These are phyloP conservation scores for Meteorus sp. DNA, from an alignment of 1,140 invertebrate genomes.

Conservation along the genomic window DNA sequence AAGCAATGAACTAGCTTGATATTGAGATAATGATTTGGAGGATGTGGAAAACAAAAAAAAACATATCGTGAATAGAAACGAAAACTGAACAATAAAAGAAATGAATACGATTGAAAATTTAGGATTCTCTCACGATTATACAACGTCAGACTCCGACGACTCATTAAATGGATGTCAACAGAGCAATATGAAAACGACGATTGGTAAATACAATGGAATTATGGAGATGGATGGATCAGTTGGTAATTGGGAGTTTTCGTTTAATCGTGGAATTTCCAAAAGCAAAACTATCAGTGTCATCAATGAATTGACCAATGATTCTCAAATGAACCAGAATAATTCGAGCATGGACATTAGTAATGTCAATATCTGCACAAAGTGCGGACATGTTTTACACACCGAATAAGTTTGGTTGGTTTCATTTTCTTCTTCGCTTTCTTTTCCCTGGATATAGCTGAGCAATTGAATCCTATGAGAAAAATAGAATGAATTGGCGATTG, in stretches of 20 bases:
- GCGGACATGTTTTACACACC: slow-evolving; percentile 44
- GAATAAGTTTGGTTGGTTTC: slow-evolving; percentile 4
- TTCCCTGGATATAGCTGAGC: no score
- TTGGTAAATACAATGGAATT: not conserved
- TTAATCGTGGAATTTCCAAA: slow-evolving; percentile 39
- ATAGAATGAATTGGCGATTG: no score
- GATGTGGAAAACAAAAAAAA: no score
- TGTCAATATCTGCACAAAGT: slow-evolving; percentile 41
- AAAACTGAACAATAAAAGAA: not conserved
- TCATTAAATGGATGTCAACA: slow-evolving; percentile 1
- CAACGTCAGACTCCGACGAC: slow-evolving; percentile 30
- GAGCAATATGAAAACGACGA: not conserved
- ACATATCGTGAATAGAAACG: slow-evolving; percentile 6
- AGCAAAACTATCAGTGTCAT: slow-evolving; percentile 54
- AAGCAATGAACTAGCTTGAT: slow-evolving; percentile 11
- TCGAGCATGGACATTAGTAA: no score
- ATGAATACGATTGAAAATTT: slow-evolving; percentile 9
- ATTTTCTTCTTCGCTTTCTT: not conserved
- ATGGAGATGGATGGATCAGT: slow-evolving; percentile 29
- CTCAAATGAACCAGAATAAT: no score
- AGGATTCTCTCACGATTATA: slow-evolving; percentile 34
- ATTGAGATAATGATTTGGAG: not conserved
- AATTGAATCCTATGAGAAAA: no score
- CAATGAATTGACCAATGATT: slow-evolving; percentile 32
- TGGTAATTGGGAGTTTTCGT: slow-evolving; percentile 18